These are phyloP conservation scores for Bucorvus abyssinicus DNA, from an alignment of 2,797 vertebrate species.

Conservation along the genomic window DNA sequence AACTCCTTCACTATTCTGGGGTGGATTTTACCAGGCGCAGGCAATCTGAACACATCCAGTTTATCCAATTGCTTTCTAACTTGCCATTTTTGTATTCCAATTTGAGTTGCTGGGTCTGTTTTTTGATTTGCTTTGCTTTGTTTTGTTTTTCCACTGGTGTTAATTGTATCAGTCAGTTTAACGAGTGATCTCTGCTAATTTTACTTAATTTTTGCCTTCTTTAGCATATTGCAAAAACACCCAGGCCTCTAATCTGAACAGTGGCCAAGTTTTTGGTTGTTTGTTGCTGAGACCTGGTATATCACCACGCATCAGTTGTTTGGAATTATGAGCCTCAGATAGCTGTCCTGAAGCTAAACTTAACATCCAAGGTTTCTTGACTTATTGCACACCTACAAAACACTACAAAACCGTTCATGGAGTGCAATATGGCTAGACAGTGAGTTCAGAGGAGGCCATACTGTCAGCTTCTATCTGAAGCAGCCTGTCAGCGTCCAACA, in stretches of 20 bases:
- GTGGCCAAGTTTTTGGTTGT: background rate
- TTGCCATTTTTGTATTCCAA: background rate
- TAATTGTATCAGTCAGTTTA: background rate
- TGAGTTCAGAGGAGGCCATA: background rate
- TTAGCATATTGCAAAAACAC: background rate
- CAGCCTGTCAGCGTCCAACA: background rate
- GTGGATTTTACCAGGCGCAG: background rate
- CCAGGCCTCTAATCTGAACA: background rate
- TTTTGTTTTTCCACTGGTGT: accelerated
- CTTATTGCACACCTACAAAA: background rate
- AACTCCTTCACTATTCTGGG: background rate
- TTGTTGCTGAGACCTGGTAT: background rate
- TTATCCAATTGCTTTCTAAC: background rate
- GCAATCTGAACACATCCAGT: background rate
- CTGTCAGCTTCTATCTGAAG: background rate
- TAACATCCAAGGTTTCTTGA: background rate
- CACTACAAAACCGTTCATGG: background rate
- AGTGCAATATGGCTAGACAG: background rate
- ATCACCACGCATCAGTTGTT: background rate
- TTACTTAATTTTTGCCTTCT: background rate
- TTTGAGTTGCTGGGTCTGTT: background rate
- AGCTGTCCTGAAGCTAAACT: background rate
- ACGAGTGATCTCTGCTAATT: background rate
- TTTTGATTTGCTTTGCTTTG: too few relatives aligned
- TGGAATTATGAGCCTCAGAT: background rate